A percentile compares a stretch with the other conserved stretches of the same genome.
phyloP scores from a whole-genome alignment of 2,888 invertebrate genomes.

The Leucania comma region DNA sequence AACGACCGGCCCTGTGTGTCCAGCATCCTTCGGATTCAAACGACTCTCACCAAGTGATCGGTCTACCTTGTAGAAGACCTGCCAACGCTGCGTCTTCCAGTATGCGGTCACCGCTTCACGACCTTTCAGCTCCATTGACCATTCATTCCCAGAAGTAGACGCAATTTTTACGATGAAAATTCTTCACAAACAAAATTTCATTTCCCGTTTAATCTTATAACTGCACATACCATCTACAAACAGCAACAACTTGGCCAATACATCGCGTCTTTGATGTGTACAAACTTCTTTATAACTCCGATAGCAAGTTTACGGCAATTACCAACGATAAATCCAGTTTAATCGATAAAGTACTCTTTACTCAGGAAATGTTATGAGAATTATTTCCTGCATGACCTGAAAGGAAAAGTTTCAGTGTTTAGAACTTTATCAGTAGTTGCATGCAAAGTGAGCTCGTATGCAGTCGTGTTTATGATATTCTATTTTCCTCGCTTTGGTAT shows the following conservation, averaged over 20 bases:
- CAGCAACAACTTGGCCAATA: constrained; percentile 19
- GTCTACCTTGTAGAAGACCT: too few relatives aligned
- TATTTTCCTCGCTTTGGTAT: neutral
- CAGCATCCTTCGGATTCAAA: too few relatives aligned
- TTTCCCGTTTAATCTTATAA: neutral
- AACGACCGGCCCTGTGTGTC: too few relatives aligned
- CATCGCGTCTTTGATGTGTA: constrained; percentile 22
- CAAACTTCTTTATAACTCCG: constrained; percentile 34
- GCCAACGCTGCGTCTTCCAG: too few relatives aligned
- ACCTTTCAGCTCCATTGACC: too few relatives aligned
- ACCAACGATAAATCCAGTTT: constrained; percentile 29
- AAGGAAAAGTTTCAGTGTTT: constrained; percentile 25
- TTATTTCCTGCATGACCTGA: constrained; percentile 29
- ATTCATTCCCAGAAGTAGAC: too few relatives aligned
- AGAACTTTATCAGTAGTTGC: constrained; percentile 27
- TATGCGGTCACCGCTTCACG: too few relatives aligned
- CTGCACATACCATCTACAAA: neutral
- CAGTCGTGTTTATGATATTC: neutral
- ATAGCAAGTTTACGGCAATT: constrained; percentile 23
- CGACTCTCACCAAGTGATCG: too few relatives aligned
- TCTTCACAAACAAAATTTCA: neutral
- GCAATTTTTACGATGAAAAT: too few relatives aligned
- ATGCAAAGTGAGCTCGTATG: constrained; percentile 1
- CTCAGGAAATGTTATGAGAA: constrained; percentile 28
- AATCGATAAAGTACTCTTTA: constrained; percentile 44